Evolutionary conservation across 2,888 invertebrate species (phyloP).

Genomic region (Gandaritis pyraliata): DNA sequence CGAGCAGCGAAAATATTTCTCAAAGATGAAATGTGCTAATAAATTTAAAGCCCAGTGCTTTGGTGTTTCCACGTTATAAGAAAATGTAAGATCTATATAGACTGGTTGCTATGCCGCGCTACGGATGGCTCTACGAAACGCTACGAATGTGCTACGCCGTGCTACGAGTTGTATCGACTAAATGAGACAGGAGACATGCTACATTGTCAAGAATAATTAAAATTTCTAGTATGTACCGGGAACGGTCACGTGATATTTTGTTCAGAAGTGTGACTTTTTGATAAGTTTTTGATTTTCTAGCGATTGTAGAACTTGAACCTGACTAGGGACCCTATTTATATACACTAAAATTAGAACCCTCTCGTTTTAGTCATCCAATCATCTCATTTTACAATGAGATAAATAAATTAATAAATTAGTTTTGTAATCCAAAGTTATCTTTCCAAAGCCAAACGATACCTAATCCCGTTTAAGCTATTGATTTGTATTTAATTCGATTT

Average conservation of each 20-base stretch:
- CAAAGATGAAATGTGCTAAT: conserved; percentile 20
- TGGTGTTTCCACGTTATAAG: neutral
- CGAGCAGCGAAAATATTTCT: conserved; percentile 15
- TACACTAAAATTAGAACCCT: too few species aligned
- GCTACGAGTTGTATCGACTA: neutral
- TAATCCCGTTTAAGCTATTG: conserved; percentile 23
- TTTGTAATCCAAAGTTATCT: conserved; percentile 4
- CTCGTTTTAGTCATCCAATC: too few species aligned
- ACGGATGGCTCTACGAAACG: neutral
- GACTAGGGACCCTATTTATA: too few species aligned
- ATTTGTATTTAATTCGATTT: conserved; percentile 35
- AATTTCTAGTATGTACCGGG: too few species aligned
- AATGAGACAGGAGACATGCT: too few species aligned
- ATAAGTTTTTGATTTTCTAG: too few species aligned
- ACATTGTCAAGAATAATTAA: too few species aligned
- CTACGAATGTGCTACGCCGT: neutral
- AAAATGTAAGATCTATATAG: neutral
- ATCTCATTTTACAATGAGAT: too few species aligned
- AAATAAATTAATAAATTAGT: too few species aligned
- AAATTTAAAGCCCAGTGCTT: neutral
- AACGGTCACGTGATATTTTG: too few species aligned
- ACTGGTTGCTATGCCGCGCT: conserved; percentile 1
- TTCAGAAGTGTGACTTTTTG: too few species aligned
- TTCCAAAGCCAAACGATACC: conserved; percentile 14
- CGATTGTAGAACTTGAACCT: too few species aligned